Conservation (phyloP, 2,113 vertebrate species). For the Amphiprion percula region DNA sequence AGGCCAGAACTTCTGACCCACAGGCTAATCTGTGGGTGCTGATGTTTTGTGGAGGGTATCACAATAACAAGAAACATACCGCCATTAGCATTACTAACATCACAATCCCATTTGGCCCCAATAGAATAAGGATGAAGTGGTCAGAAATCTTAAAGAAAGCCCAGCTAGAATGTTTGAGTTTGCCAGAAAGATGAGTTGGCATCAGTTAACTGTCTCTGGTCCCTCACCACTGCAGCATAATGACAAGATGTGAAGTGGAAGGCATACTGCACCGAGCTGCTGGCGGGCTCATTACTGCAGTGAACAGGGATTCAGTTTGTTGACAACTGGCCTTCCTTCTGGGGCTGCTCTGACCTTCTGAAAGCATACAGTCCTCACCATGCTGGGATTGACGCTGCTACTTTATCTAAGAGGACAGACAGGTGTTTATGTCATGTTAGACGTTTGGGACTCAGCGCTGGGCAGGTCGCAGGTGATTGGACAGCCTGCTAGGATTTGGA, state of each 20-base stretch:
- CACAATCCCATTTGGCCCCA: no score
- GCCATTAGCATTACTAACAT: no score
- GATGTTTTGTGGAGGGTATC: no score
- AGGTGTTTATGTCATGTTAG: background rate
- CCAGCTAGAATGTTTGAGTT: no score
- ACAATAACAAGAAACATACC: no score
- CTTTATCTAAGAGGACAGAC: background rate
- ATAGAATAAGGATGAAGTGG: no score
- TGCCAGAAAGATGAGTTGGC: no score
- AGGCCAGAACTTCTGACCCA: no score
- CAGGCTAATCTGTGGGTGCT: no score
- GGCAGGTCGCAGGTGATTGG: background rate
- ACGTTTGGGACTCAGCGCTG: background rate
- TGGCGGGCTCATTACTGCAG: background rate
- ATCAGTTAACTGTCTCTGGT: background rate
- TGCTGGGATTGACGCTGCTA: background rate
- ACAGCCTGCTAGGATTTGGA: background rate
- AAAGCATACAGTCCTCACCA: background rate
- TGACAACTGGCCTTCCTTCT: background rate
- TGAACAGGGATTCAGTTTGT: background rate
- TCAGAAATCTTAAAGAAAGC: background rate
- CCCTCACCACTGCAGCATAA: background rate
- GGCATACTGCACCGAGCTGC: background rate
- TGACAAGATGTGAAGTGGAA: background rate
- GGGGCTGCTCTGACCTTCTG: background rate